Conservation (phyloP, 2,888 invertebrate species). For the Graphium colonna region DNA sequence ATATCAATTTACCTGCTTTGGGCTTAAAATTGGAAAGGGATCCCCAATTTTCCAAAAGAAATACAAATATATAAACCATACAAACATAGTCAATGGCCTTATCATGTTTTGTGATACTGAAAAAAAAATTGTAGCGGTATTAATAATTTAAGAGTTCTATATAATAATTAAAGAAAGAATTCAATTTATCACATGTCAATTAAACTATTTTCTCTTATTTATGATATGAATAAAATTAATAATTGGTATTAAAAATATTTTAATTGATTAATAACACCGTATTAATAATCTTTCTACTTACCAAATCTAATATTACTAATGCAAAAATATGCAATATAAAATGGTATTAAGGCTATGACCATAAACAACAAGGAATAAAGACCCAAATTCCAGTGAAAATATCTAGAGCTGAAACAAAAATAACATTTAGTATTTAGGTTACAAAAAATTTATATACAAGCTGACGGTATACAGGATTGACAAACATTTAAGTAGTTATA, state of each 20-base stretch:
- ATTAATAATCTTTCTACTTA: constrained; percentile 75
- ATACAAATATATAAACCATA: constrained; percentile 95
- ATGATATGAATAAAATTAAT: too few species aligned
- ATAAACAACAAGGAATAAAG: constrained; percentile 94
- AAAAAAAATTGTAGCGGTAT: constrained; percentile 35
- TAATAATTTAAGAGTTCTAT: too few species aligned
- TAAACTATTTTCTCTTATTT: too few species aligned
- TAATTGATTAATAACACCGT: too few species aligned
- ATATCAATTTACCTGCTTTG: constrained; percentile 92
- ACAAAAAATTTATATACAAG: too few species aligned
- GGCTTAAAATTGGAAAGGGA: constrained; percentile 97
- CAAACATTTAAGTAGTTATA: too few species aligned
- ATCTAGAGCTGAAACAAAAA: constrained; percentile 86
- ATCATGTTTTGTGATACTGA: constrained; percentile 88
- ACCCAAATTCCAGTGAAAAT: constrained; percentile 97
- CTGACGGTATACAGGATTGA: too few species aligned
- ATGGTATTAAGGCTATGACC: constrained; percentile 97
- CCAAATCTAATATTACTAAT: constrained; percentile 93
- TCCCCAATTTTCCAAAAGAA: constrained; percentile 99
- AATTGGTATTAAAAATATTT: too few species aligned
- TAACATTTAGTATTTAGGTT: too few species aligned
- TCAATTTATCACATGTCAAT: too few species aligned
- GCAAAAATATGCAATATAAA: constrained; percentile 97
- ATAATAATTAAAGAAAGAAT: too few species aligned
- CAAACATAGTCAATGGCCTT: constrained; percentile 87